Evolutionary conservation across 2,113 vertebrate species (phyloP).

Genomic region (Symphodus melops): DNA sequence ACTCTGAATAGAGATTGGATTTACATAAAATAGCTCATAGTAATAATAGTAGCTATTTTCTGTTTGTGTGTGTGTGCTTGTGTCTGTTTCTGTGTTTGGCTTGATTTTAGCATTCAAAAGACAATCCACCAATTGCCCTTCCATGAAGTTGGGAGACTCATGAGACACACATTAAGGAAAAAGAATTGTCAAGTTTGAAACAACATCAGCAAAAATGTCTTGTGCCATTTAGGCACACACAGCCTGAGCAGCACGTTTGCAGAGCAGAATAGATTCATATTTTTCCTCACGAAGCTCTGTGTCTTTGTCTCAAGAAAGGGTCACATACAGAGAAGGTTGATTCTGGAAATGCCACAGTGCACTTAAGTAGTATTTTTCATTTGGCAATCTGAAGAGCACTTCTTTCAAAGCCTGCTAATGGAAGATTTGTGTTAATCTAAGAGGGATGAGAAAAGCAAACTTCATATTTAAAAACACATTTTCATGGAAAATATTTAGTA

Average conservation of each 20-base stretch:
- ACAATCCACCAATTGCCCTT: background rate
- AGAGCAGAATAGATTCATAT: background rate
- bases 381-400: background rate
- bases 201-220: background rate
- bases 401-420: background rate
- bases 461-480: background rate
- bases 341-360: background rate
- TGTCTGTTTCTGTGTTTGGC: background rate
- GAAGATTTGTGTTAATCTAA: too few species aligned
- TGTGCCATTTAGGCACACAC: slow-evolving; percentile 2
- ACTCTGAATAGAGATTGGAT: slow-evolving; percentile 34
- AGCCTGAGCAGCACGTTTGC: background rate
- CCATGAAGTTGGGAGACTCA: background rate
- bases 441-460: too few species aligned
- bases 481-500: too few species aligned
- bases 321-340: background rate
- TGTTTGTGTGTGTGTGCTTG: background rate
- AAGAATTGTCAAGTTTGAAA: background rate
- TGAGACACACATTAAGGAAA: background rate
- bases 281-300: background rate
- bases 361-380: background rate
- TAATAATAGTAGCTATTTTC: background rate
- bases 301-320: background rate
- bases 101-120: background rate
- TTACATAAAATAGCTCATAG: too few species aligned